Evolutionary conservation across 2,888 invertebrate genomes (phyloP).

Genomic region (Craniophora ligustri): DNA sequence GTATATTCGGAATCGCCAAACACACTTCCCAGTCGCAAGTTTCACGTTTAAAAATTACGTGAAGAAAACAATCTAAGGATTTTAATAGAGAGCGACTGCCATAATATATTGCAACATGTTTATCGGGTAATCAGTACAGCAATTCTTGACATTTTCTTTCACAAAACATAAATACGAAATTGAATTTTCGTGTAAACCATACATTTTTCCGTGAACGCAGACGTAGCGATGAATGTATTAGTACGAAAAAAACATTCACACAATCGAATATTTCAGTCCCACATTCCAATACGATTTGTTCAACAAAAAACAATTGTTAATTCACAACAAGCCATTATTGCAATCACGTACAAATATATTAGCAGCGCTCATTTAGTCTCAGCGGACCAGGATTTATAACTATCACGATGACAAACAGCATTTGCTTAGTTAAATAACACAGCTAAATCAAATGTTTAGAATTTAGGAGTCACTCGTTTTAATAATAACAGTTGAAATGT

Average conservation of each 20-base stretch:
- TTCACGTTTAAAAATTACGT: too few species aligned
- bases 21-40: not conserved
- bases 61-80: too few species aligned
- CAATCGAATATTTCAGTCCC: constrained; percentile 16
- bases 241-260: constrained; percentile 30
- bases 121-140: not conserved
- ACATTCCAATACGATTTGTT: constrained; percentile 21
- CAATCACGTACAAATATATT: constrained; percentile 34
- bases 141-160: not conserved
- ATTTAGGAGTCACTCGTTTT: constrained; percentile 58
- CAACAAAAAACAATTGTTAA: constrained; percentile 19
- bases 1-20: not conserved
- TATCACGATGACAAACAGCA: constrained; percentile 54
- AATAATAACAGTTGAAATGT: constrained; percentile 46
- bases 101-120: not conserved
- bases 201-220: not conserved
- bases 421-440: constrained; percentile 57
- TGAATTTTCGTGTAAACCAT: not conserved
- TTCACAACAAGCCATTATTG: constrained; percentile 34
- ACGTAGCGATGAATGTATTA: constrained; percentile 2
- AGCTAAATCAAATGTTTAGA: constrained; percentile 63
- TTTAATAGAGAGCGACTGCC: not conserved
- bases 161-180: not conserved
- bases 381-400: constrained; percentile 51
- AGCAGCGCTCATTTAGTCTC: constrained; percentile 40